These are phyloP conservation scores for Megalonaias nervosa DNA, from an alignment of 1,140 invertebrate genomes.

Conservation along the genomic window DNA sequence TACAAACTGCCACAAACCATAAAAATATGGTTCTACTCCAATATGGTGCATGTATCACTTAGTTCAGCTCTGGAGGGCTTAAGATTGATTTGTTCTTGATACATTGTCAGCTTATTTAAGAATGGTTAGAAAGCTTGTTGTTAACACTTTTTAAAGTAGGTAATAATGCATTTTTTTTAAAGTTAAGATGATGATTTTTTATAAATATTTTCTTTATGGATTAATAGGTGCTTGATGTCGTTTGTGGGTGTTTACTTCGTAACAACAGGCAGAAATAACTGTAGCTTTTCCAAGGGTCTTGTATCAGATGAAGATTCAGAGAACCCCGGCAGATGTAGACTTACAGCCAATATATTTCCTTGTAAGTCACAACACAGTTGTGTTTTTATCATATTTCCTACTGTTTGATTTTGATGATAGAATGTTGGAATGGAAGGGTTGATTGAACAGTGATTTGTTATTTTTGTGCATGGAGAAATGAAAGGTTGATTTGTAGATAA, in stretches of 20 bases:
- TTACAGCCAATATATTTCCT: constrained; percentile 50
- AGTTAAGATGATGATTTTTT: neutral
- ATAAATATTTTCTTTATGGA: constrained; percentile 6
- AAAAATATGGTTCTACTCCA: no score
- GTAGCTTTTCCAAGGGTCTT: neutral
- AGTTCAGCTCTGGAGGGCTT: no score
- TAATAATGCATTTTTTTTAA: neutral
- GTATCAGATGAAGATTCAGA: constrained; percentile 12
- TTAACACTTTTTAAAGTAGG: neutral
- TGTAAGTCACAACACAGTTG: constrained; percentile 39
- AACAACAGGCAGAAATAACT: constrained; percentile 23
- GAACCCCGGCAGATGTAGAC: constrained; percentile 36
- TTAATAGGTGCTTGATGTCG: constrained; percentile 61
- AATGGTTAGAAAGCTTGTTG: neutral
- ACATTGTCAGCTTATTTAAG: neutral
- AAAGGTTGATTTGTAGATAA: neutral
- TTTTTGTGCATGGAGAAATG: neutral
- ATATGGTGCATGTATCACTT: no score
- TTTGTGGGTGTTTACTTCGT: constrained; percentile 69
- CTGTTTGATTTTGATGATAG: neutral
- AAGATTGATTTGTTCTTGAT: no score
- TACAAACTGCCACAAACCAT: no score
- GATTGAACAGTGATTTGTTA: neutral
- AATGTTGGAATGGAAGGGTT: neutral
- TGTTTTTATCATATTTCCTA: neutral